phyloP scores from a whole-genome alignment of 2,888 invertebrate genomes.

The Sicus ferrugineus region DNA sequence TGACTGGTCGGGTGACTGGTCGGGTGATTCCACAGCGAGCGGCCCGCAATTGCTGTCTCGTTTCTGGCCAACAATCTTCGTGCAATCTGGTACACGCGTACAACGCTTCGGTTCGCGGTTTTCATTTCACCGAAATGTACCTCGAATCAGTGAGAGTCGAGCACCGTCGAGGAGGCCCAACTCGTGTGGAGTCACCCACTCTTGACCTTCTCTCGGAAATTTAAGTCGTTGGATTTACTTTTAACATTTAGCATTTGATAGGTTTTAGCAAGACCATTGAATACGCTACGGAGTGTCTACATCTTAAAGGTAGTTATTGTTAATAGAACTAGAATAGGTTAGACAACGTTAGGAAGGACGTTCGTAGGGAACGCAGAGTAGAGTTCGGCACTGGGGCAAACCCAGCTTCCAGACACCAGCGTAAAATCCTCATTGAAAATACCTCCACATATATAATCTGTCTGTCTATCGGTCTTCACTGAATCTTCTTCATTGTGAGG shows the following conservation, averaged over 20 bases:
- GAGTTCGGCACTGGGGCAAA: no score
- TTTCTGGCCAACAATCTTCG: conserved; percentile 6
- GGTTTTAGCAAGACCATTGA: conserved; percentile 46
- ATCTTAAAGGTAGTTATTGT: conserved; percentile 13
- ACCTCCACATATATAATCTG: no score
- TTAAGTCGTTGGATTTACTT: not conserved
- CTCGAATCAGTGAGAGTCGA: not conserved
- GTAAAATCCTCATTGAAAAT: no score
- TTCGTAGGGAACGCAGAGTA: conserved; percentile 31
- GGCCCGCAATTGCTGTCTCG: no score
- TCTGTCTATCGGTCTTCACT: no score
- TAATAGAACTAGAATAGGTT: not conserved
- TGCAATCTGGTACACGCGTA: not conserved
- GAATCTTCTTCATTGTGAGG: no score
- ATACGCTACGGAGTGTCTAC: conserved; percentile 35
- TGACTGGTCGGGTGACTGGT: no score
- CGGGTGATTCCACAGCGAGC: no score
- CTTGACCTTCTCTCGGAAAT: not conserved
- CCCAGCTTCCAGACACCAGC: no score
- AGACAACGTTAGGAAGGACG: no score
- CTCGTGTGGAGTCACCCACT: not conserved
- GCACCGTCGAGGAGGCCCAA: not conserved
- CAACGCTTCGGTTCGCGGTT: no score
- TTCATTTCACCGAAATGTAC: not conserved
- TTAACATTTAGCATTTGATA: conserved; percentile 65